Evolutionary conservation across 2,888 invertebrate genomes (phyloP), one percentile per base, ranked within the genome.

Genomic region (Melieria omissa): DNA sequence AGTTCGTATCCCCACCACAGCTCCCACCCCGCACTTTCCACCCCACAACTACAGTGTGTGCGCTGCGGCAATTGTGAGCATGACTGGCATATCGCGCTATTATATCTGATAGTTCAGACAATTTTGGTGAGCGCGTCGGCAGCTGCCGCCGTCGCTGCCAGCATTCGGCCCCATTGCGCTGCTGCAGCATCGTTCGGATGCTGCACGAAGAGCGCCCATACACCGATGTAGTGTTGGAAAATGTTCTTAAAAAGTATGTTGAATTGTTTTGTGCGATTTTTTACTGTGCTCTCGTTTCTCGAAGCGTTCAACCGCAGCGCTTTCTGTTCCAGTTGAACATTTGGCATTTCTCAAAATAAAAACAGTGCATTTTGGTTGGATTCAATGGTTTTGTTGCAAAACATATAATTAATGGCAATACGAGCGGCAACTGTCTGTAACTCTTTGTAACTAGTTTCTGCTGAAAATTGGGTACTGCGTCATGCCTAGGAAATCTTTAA

Each of bases 11-110:
- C 14, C 45, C 46, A 16, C 29, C n/a, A 64, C 41, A 65, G 3
- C n/a, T n/a, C 60, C n/a, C n/a, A 65, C 45, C 8, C 55, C 5
- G 8, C 45, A 9, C 0, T 66, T 54, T 29, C 29, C 29, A 2
- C 1, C 29, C 29, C 2, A 29, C 29, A 29, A 29, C 2, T 29
- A 55, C 8, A 42, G 5, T 44, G 4, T 44, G 4, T 29, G 29
- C 29, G 29, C 2, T 29, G 29, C 46, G 72, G 72, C 72, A 65
- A 64, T 68, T 57, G 65, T 55, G 57, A 49, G 57, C 73, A 73
- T 78, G 75, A 78, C 75, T 78, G 76, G 76, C 78, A 74, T 78
- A 78, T 78, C 78, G 74, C 74, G 74, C 70, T 77, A 78, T 78
- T 78, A 71, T 75, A 78, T 76, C 78, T 76, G 76, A 78, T 78